Conservation (phyloP, 2,888 invertebrate genomes). For the Sacculina carcini region DNA sequence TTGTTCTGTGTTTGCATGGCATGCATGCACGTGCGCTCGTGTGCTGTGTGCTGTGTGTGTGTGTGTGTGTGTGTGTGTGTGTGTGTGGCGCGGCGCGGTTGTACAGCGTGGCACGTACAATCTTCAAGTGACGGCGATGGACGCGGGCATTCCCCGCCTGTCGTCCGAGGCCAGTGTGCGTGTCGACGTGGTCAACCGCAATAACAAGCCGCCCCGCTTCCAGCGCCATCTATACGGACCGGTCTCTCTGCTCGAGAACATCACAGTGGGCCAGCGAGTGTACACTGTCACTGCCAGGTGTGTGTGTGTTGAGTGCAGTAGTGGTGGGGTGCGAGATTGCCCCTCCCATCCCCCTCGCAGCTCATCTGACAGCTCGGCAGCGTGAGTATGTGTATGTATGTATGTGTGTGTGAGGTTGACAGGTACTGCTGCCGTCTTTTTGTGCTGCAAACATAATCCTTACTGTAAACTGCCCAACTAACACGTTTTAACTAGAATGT, state of each 20-base stretch:
- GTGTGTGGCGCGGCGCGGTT: slow-evolving; percentile 33
- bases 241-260: slow-evolving; percentile 94
- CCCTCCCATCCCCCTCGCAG: slow-evolving; percentile 9
- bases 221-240: slow-evolving; percentile 84
- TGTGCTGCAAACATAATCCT: too few relatives aligned
- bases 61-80: slow-evolving; percentile 23
- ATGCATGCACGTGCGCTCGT: slow-evolving; percentile 8
- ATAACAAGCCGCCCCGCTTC: slow-evolving; percentile 94
- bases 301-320: slow-evolving; percentile 15
- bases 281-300: slow-evolving; percentile 89
- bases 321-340: slow-evolving; percentile 14
- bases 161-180: slow-evolving; percentile 88
- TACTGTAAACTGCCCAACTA: too few relatives aligned
- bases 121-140: slow-evolving; percentile 84
- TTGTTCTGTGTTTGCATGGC: not conserved
- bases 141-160: slow-evolving; percentile 61
- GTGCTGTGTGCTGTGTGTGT: slow-evolving; percentile 7
- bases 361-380: too few relatives aligned
- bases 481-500: too few relatives aligned
- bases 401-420: too few relatives aligned
- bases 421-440: too few relatives aligned
- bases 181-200: slow-evolving; percentile 90
- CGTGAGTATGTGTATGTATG: too few relatives aligned
- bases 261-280: slow-evolving; percentile 95
- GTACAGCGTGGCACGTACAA: slow-evolving; percentile 80